Conservation (phyloP, 2,113 vertebrate species). For the Kryptolebias marmoratus region DNA sequence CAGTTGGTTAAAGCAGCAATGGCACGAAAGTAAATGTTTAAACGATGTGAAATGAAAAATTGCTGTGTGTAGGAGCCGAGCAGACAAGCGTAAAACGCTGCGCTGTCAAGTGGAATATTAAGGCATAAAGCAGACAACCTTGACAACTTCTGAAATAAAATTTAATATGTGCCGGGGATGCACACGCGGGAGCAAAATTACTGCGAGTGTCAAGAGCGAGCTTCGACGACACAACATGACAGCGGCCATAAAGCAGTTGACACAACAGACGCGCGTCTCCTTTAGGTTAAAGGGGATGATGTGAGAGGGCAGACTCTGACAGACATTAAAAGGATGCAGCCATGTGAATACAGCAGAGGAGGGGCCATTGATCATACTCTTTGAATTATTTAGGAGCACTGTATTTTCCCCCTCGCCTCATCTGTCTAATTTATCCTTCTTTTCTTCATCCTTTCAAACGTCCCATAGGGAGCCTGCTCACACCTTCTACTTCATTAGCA, state of each 20-base stretch:
- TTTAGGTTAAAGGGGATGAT: conserved; percentile 56
- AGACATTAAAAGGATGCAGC: conserved; percentile 47
- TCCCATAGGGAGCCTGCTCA: conserved; percentile 52
- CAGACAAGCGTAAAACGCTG: conserved; percentile 48
- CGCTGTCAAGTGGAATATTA: conserved; percentile 50
- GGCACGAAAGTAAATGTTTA: conserved; percentile 50
- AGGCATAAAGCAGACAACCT: conserved; percentile 48
- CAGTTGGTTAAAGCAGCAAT: conserved; percentile 29
- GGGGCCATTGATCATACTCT: conserved; percentile 30
- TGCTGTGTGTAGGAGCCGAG: conserved; percentile 30
- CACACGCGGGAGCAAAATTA: conserved; percentile 42
- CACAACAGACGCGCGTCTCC: conserved; percentile 60
- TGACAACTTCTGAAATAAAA: conserved; percentile 45
- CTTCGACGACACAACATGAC: conserved; percentile 48
- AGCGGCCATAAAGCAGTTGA: conserved; percentile 61
- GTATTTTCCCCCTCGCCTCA: conserved; percentile 46
- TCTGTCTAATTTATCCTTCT: conserved; percentile 60
- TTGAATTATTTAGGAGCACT: conserved; percentile 75
- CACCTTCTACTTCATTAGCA: conserved; percentile 74
- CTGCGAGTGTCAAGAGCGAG: conserved; percentile 25
- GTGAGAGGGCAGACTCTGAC: conserved; percentile 40
- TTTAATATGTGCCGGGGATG: conserved; percentile 19
- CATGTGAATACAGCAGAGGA: conserved; percentile 17
- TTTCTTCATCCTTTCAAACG: conserved; percentile 54
- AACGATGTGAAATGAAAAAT: conserved; percentile 52